A percentile compares a stretch with the other conserved stretches of the same genome.
These are phyloP conservation scores for Andrena hattorfiana DNA, from an alignment of 2,888 invertebrate genomes.

Conservation along the genomic window DNA sequence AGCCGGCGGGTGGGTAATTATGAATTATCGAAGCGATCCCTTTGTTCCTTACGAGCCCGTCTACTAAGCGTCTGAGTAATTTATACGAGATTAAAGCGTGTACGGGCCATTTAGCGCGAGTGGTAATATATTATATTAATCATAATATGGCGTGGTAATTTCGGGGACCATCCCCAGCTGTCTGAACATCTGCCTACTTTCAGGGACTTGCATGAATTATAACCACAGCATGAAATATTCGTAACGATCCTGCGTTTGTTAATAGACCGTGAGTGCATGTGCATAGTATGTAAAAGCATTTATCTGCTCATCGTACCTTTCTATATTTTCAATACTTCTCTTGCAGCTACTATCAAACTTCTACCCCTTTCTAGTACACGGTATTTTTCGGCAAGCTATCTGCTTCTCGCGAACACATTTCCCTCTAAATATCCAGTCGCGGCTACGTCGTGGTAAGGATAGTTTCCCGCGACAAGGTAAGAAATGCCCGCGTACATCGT, in stretches of 20 bases:
- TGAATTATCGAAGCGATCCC: constrained; percentile 47
- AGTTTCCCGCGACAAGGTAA: constrained; percentile 2
- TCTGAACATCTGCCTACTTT: background rate
- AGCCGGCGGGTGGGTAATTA: constrained; percentile 31
- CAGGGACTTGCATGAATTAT: background rate
- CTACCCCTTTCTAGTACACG: background rate
- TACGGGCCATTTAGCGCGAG: background rate
- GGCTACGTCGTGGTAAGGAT: background rate
- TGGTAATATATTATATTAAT: constrained; percentile 38
- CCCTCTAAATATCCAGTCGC: background rate
- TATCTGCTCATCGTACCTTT: too few relatives aligned
- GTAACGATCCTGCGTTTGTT: too few relatives aligned
- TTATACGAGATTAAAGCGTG: constrained; percentile 25
- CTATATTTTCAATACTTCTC: background rate
- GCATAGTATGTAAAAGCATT: too few relatives aligned
- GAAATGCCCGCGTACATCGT: constrained; percentile 26
- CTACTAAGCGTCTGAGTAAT: constrained; percentile 20
- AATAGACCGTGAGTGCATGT: too few relatives aligned
- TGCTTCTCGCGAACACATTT: background rate
- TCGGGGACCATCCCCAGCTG: background rate
- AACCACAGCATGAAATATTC: too few relatives aligned
- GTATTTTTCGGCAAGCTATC: background rate
- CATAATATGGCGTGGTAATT: constrained; percentile 25
- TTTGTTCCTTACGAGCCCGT: constrained; percentile 4
- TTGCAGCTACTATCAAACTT: background rate